Base-by-base conservation (phyloP, 1,140 invertebrate species). In the Ostrea edulis region DNA sequence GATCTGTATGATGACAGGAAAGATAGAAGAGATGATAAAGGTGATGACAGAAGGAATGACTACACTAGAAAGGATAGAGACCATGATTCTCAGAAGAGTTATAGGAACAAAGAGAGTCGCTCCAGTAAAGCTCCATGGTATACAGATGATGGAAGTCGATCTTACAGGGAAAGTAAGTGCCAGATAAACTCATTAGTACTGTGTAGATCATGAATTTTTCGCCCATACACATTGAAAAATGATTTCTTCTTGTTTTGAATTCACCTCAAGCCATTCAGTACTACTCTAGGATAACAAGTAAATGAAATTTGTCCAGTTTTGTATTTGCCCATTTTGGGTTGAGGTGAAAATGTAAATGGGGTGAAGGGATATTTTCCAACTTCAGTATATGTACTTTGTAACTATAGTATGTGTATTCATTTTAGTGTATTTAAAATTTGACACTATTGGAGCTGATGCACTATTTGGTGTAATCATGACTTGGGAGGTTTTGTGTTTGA, bases 1-100 rank as follows among this genome's bases (percentile, higher is more conserved):
- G 83, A 85, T 35, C 53, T 35, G 14, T 35, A 85, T 62, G 83
- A 85, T 22, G 84, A 85, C 51, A 85, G 87, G 35, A 86, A 54
- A 83, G 85, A 87, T 71, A 20, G 22, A 8, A 86, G 81, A 25
- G 20, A 35, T 22, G 83, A 86, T 77, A 77, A 58, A 58, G 54
- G 44, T 35, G 62, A 44, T 55, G 55, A 71, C 22, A 51, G 55
- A 85, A 84, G 71, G 58, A 54, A 62, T 12, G 29, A 55, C 25
- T 58, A 54, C 53, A 22, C 9, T 22, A 55, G 83, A 58, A 35
- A 85, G 29, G 51, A 85, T 25, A 54, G 29, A 52, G 83, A 85
- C 22, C 11, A 29, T 58, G 51, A 55, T 20, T 85, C 83, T 12
- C 83, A 85, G 7, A 85, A 62, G 25, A 22, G 55, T 58, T 62